Evolutionary conservation across 64 coral and sea anemone species (phyloP).

Genomic region (Exaiptasia diaphana): DNA sequence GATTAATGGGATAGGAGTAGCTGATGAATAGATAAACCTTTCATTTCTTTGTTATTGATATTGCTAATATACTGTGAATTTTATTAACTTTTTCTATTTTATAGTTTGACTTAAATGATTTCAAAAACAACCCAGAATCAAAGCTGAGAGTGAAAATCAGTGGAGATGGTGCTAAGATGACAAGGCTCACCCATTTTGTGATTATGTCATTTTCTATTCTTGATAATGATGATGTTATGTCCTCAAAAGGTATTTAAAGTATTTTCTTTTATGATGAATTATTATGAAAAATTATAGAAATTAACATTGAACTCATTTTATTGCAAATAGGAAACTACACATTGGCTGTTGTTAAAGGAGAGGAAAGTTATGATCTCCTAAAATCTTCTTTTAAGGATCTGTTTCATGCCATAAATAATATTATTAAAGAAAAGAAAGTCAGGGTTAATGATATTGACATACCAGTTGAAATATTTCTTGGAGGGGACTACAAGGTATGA

Average conservation of each 20-base stretch:
- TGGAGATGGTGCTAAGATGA: conserved; percentile 36
- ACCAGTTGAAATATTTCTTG: not conserved
- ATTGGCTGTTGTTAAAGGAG: not conserved
- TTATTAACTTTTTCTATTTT: not conserved
- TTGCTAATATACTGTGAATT: not conserved
- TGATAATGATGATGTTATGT: conserved; percentile 21
- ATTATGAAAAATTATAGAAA: too few species aligned
- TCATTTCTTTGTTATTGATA: not conserved
- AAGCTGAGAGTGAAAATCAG: conserved; percentile 14
- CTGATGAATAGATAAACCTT: not conserved
- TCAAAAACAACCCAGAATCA: conserved; percentile 19
- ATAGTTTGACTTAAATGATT: not conserved
- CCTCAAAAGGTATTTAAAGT: conserved; percentile 18
- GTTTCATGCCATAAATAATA: not conserved
- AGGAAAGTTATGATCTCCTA: conserved; percentile 4
- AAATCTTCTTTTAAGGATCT: not conserved
- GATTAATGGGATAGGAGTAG: not conserved
- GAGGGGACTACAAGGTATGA: not conserved
- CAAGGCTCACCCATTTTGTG: conserved; percentile 36
- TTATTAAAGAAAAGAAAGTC: not conserved
- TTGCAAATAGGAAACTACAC: not conserved
- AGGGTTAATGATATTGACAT: not conserved
- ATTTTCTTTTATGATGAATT: not conserved
- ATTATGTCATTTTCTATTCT: conserved; percentile 29
- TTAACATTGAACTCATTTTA: not conserved